These are phyloP conservation scores for Melanotaenia nigrans DNA, from an alignment of 2,797 vertebrate genomes.

Conservation along the genomic window DNA sequence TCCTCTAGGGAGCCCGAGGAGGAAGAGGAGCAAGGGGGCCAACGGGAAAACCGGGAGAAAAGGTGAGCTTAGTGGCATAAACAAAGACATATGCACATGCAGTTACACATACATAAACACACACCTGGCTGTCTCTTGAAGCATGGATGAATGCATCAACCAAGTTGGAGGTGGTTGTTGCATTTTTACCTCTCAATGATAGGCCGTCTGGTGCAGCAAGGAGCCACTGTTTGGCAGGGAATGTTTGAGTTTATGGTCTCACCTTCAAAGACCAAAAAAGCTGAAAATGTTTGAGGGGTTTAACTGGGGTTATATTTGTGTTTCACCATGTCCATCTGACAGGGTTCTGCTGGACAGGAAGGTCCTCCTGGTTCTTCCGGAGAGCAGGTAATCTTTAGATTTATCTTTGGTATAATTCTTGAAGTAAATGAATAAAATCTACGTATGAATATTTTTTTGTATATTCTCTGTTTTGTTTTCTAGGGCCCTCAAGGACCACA, in stretches of 20 bases:
- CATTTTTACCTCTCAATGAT: slow-evolving; percentile 56
- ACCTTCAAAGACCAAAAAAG: slow-evolving; percentile 51
- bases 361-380: slow-evolving; percentile 86
- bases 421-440: background rate
- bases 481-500: slow-evolving; percentile 90
- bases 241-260: slow-evolving; percentile 53
- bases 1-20: slow-evolving; percentile 85
- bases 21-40: slow-evolving; percentile 89
- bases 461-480: slow-evolving; percentile 42
- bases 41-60: slow-evolving; percentile 90
- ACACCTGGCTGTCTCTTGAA: slow-evolving; percentile 65
- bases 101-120: slow-evolving; percentile 47
- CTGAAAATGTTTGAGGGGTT: slow-evolving; percentile 31
- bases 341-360: slow-evolving; percentile 90
- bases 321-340: slow-evolving; percentile 26
- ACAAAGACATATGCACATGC: slow-evolving; percentile 42
- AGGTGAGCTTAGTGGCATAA: slow-evolving; percentile 79
- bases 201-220: slow-evolving; percentile 61
- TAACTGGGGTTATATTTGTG: slow-evolving; percentile 27
- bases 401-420: background rate
- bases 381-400: slow-evolving; percentile 83
- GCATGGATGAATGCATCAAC: slow-evolving; percentile 52
- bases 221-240: slow-evolving; percentile 49
- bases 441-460: background rate
- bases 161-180: slow-evolving; percentile 51